These are phyloP conservation scores for Apamea crenata DNA, from an alignment of 2,888 invertebrate genomes.

Conservation along the genomic window DNA sequence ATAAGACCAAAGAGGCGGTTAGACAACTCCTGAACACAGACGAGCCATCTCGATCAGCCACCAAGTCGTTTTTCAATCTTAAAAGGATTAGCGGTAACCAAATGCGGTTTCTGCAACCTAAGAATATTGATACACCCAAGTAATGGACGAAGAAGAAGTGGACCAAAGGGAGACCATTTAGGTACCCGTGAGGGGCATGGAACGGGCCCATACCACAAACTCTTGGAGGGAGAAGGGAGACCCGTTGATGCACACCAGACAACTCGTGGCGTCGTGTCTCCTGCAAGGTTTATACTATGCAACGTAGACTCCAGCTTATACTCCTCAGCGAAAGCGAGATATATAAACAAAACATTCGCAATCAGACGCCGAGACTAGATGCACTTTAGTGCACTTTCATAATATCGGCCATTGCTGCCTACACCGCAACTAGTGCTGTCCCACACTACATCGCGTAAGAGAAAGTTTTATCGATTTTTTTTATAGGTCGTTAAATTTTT, in stretches of 20 bases:
- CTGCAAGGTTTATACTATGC: not conserved
- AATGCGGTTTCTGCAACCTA: not conserved
- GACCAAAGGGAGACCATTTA: not conserved
- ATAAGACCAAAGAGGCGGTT: not conserved
- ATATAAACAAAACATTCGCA: constrained; percentile 32
- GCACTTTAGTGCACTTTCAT: constrained; percentile 67
- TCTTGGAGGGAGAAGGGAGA: not conserved
- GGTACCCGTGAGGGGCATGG: too few species aligned
- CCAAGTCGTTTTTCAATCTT: not conserved
- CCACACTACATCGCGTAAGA: constrained; percentile 8
- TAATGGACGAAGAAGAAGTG: not conserved
- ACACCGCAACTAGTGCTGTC: constrained; percentile 58
- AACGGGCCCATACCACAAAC: not conserved
- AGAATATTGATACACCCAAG: not conserved
- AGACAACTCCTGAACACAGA: not conserved
- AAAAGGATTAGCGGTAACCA: not conserved
- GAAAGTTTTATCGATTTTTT: constrained; percentile 60
- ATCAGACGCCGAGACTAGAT: constrained; percentile 38
- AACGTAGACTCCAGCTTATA: not conserved
- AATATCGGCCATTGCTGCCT: constrained; percentile 54
- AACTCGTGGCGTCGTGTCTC: not conserved
- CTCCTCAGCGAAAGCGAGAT: not conserved
- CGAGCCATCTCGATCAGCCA: not conserved
- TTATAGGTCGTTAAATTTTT: constrained; percentile 13
- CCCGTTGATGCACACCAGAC: not conserved